phyloP scores from a whole-genome alignment of 2,888 invertebrate genomes.

The Agrypnus murinus region DNA sequence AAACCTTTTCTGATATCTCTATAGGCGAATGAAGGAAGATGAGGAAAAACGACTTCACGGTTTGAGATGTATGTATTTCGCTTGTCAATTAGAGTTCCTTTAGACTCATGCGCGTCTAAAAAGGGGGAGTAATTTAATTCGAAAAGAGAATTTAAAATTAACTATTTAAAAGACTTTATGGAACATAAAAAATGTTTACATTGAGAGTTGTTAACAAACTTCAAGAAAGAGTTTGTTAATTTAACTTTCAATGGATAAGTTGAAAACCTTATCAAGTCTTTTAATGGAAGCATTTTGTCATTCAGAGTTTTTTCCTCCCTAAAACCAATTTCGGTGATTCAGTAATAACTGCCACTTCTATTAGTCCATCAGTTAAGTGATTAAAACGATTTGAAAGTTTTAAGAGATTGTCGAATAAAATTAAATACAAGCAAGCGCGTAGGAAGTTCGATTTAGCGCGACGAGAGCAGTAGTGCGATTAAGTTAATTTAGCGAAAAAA shows the following conservation, averaged over 20 bases:
- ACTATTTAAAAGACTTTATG: no score
- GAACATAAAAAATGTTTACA: no score
- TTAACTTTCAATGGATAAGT: constrained; percentile 2
- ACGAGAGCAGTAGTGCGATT: constrained; percentile 19
- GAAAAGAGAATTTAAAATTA: no score
- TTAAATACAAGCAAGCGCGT: constrained; percentile 30
- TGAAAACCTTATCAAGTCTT: not conserved
- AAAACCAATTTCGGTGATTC: not conserved
- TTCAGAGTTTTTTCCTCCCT: no score
- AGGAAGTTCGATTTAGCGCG: constrained; percentile 27
- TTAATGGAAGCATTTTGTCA: no score
- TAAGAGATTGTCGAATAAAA: constrained; percentile 16
- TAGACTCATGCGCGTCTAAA: not conserved
- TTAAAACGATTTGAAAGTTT: constrained; percentile 21
- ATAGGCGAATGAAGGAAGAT: constrained; percentile 1
- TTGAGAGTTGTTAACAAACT: no score
- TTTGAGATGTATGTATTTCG: not conserved
- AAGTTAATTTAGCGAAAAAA: constrained; percentile 35
- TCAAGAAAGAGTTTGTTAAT: not conserved
- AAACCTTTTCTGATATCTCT: constrained; percentile 22
- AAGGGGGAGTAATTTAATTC: no score
- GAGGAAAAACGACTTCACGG: constrained; percentile 1
- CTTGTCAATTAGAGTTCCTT: constrained; percentile 6
- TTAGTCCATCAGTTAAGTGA: constrained; percentile 4
- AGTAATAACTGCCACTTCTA: constrained; percentile 13